Base-by-base conservation (phyloP, 2,797 vertebrate genomes). In the Chelonia mydas region DNA sequence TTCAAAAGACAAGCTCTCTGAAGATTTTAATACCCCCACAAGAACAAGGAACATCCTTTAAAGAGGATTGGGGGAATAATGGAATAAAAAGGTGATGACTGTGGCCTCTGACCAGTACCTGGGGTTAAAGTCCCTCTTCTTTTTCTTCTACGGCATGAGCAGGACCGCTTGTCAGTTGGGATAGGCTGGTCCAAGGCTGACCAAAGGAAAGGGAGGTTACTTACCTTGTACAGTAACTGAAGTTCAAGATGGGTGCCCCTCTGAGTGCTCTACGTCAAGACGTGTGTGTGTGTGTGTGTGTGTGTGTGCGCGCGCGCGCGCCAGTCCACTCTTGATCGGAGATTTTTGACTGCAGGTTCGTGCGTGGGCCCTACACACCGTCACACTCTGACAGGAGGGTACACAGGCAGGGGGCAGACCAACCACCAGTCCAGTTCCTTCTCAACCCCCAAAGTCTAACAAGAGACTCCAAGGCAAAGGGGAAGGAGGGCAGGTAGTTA, bases 161-260 rank as follows among this genome's bases (percentile, higher is more conserved):
- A 37, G 1, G 92, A 80, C 54, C 94, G 94, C 94, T 95, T 92
- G 94, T 81, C 89, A 92, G 84, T 93, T 96, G 96, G 93, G 84
- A 82, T 79, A 93, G 31, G 59, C 82, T 96, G 87, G 94, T 83
- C 89, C 89, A 92, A 95, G 96, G 95, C 92, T 97, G 96, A 97
- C 96, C 92, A 95, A 95, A 94, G 96, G 95, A 65, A 65, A 6
- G 7, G 17, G 61, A 17, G 61, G 16, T 65, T 65, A 65, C 33
- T 8, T 65, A 65, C 33, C 61, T n/a, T 33, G 16, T n/a, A n/a
- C 15, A n/a, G 16, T 17, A 65, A n/a, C 33, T 65, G 61, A 33
- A n/a, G 16, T 65, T n/a, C 16, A 1, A 65, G 61, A n/a, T n/a
- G 61, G 31, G 33, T n/a, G 61, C 33, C 61, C 61, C 3, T 16